These are phyloP conservation scores for Cynodonichthys magdalenae DNA, from an alignment of 2,797 vertebrate species.

Conservation along the genomic window DNA sequence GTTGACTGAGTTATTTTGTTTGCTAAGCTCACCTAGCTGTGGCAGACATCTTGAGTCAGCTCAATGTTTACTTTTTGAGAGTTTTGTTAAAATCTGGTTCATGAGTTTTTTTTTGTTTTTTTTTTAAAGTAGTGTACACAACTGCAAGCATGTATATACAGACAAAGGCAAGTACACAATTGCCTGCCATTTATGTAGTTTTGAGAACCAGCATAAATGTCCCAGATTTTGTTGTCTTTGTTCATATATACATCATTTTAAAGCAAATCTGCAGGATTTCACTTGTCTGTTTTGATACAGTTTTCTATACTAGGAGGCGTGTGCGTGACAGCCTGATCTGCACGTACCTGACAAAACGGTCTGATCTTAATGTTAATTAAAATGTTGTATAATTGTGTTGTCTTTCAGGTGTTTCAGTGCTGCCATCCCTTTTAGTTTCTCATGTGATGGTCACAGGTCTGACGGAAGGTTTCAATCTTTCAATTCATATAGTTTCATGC, in stretches of 20 bases:
- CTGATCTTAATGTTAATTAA: constrained; percentile 14
- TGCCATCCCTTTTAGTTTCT: background rate
- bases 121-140: too few relatives aligned
- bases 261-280: background rate
- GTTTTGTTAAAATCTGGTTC: too few relatives aligned
- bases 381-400: constrained; percentile 7
- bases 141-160: too few relatives aligned
- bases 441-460: background rate
- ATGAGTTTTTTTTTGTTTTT: too few relatives aligned
- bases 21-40: too few relatives aligned
- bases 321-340: constrained; percentile 23
- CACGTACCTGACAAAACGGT: constrained; percentile 14
- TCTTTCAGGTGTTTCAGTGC: background rate
- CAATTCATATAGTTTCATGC: background rate
- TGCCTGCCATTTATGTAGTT: too few relatives aligned
- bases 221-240: background rate
- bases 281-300: background rate
- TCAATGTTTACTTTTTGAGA: too few relatives aligned
- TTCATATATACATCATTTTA: constrained; percentile 5
- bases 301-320: constrained; percentile 4
- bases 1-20: too few relatives aligned
- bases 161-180: too few relatives aligned
- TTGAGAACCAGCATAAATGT: too few relatives aligned
- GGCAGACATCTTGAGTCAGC: too few relatives aligned
- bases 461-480: background rate